These are phyloP conservation scores for Labeo rohita DNA, from an alignment of 2,113 vertebrate species.

Conservation along the genomic window DNA sequence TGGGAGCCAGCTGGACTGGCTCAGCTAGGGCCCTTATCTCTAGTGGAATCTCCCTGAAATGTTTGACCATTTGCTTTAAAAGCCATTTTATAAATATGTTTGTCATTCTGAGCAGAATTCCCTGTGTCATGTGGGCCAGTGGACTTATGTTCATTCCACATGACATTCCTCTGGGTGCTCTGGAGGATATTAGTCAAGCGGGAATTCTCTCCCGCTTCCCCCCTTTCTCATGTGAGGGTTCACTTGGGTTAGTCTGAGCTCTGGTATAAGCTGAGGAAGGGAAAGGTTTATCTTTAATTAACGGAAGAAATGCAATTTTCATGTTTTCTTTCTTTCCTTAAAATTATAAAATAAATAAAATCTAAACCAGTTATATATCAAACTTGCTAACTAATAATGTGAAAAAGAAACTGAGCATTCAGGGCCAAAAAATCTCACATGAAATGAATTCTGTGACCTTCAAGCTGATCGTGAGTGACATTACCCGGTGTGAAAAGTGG, in stretches of 20 bases:
- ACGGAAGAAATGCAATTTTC: not conserved
- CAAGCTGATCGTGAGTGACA: slow-evolving; percentile 45
- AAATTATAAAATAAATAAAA: not conserved
- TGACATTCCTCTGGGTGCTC: slow-evolving; percentile 38
- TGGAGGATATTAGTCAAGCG: slow-evolving; percentile 18
- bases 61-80: slow-evolving; percentile 51
- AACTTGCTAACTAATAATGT: not conserved
- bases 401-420: slow-evolving; percentile 20
- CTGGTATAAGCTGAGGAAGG: not conserved
- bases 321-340: not conserved
- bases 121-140: slow-evolving; percentile 44
- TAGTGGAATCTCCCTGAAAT: slow-evolving; percentile 52
- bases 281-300: not conserved
- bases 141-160: slow-evolving; percentile 49
- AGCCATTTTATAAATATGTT: slow-evolving; percentile 58
- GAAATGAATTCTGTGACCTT: slow-evolving; percentile 29
- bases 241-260: not conserved
- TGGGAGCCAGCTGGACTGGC: slow-evolving; percentile 66
- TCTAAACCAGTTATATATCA: not conserved
- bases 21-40: slow-evolving; percentile 55
- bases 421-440: slow-evolving; percentile 31
- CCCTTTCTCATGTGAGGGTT: not conserved
- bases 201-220: not conserved
- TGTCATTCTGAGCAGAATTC: slow-evolving; percentile 44
- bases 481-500: slow-evolving; percentile 44